phyloP scores from a whole-genome alignment of 2,888 invertebrate genomes.

The Uropetala carovei region DNA sequence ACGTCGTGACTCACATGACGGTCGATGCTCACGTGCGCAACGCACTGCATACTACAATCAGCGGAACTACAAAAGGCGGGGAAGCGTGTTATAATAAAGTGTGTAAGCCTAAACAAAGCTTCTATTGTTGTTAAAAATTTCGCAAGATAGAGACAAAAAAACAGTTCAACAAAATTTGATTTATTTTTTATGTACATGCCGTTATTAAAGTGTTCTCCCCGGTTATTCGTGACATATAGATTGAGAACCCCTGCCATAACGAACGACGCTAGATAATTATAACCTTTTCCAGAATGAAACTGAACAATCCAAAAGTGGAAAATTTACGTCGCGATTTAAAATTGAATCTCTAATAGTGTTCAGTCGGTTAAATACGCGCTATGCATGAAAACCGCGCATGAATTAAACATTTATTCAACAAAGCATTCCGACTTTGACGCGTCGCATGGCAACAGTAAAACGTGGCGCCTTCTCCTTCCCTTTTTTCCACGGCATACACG shows the following conservation, averaged over 20 bases:
- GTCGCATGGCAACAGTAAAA: conserved; percentile 17
- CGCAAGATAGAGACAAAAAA: too few relatives aligned
- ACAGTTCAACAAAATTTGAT: too few relatives aligned
- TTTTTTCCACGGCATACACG: background rate
- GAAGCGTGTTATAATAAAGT: too few relatives aligned
- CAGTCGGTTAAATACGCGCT: background rate
- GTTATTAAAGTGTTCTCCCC: too few relatives aligned
- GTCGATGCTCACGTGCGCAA: too few relatives aligned
- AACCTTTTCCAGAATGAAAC: background rate
- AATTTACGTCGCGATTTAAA: background rate
- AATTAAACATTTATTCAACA: background rate
- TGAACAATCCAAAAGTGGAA: background rate
- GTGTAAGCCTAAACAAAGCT: too few relatives aligned
- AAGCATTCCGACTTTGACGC: background rate
- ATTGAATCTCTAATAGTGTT: background rate
- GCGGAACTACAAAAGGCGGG: too few relatives aligned
- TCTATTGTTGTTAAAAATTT: too few relatives aligned
- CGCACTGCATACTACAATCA: too few relatives aligned
- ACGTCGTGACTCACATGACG: too few relatives aligned
- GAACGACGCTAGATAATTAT: background rate
- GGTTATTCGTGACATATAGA: too few relatives aligned
- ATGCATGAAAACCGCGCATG: background rate
- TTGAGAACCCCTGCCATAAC: background rate
- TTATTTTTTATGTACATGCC: too few relatives aligned
- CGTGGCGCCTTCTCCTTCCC: background rate